A percentile compares a stretch with the other conserved stretches of the same genome.
phyloP scores from a whole-genome alignment of 2,888 invertebrate species.

The Drosophila testacea region DNA sequence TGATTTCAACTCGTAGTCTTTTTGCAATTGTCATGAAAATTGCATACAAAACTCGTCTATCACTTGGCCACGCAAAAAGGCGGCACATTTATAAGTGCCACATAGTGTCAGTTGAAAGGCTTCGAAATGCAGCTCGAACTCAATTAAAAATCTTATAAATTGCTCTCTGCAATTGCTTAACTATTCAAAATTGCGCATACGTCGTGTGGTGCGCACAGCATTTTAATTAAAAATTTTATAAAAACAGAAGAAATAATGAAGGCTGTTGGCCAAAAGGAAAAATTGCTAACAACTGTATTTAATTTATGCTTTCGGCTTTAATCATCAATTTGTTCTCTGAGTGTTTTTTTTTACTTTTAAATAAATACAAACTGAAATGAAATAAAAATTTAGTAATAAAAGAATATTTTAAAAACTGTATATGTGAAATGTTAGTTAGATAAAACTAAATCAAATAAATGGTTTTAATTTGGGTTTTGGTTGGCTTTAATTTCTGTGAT shows the following conservation, averaged over 20 bases:
- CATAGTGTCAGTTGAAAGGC: constrained; percentile 24
- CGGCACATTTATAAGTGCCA: constrained; percentile 42
- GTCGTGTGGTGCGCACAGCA: constrained; percentile 47
- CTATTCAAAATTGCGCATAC: constrained; percentile 58
- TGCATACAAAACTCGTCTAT: constrained; percentile 28
- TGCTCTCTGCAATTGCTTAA: constrained; percentile 27
- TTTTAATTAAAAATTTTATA: constrained; percentile 45
- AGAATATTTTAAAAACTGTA: background rate
- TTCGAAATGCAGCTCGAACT: constrained; percentile 39
- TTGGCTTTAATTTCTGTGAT: too few species aligned
- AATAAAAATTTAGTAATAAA: background rate
- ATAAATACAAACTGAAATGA: constrained; percentile 13
- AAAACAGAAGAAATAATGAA: constrained; percentile 15
- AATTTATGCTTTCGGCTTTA: constrained; percentile 42
- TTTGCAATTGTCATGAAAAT: constrained; percentile 50
- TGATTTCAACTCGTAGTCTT: constrained; percentile 7
- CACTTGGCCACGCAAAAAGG: constrained; percentile 1
- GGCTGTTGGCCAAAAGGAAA: constrained; percentile 44
- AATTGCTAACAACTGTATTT: constrained; percentile 37
- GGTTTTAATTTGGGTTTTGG: too few species aligned
- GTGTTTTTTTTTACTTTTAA: constrained; percentile 8
- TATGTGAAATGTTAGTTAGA: too few species aligned
- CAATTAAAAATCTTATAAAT: constrained; percentile 56
- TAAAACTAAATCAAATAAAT: too few species aligned
- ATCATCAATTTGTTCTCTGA: constrained; percentile 32